Evolutionary conservation across 2,888 invertebrate genomes (phyloP).

Genomic region (Napeogenes inachia): DNA sequence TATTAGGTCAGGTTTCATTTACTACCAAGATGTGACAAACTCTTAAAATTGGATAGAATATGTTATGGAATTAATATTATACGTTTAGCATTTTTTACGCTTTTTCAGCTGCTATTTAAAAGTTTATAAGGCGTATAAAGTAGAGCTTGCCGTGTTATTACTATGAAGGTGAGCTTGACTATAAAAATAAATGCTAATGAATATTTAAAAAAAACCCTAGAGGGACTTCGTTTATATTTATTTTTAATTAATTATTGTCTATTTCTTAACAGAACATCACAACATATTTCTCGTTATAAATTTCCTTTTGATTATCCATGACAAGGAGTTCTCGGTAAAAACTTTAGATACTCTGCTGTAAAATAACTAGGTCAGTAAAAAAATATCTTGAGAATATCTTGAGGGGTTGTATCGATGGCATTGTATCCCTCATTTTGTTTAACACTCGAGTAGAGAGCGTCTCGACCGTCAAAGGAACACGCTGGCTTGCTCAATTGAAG

Average conservation of each 20-base stretch:
- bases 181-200: too few relatives aligned
- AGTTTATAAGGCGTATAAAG: too few relatives aligned
- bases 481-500: conserved; percentile 22
- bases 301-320: conserved; percentile 6
- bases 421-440: conserved; percentile 58
- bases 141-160: too few relatives aligned
- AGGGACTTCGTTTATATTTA: not conserved
- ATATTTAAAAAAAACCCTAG: too few relatives aligned
- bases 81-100: too few relatives aligned
- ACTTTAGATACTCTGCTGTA: conserved; percentile 23
- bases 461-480: conserved; percentile 37
- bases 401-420: conserved; percentile 21
- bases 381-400: conserved; percentile 25
- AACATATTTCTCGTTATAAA: conserved; percentile 1
- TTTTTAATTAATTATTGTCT: not conserved
- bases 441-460: conserved; percentile 43
- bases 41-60: not conserved
- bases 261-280: not conserved
- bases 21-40: conserved; percentile 5
- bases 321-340: conserved; percentile 19
- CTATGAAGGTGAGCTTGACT: too few relatives aligned
- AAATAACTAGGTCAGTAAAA: conserved; percentile 28
- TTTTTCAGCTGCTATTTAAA: too few relatives aligned
- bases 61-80: too few relatives aligned
- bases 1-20: conserved; percentile 37